Conservation (phyloP, 1,140 invertebrate species). For the Ostrea edulis region DNA sequence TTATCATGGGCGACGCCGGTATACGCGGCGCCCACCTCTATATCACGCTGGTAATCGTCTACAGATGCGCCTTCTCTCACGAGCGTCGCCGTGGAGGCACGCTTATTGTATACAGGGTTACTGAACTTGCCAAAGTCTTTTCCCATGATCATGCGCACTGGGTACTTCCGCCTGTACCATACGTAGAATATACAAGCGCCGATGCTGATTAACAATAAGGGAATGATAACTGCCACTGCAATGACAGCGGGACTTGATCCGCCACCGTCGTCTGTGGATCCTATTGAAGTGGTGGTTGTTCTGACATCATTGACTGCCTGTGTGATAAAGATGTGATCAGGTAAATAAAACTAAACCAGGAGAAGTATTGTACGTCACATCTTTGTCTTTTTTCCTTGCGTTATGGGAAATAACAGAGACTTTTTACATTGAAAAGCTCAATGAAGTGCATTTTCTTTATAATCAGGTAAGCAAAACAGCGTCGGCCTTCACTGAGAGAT, state of each 20-base stretch:
- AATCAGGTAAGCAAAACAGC: too few relatives aligned
- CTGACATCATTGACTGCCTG: not conserved
- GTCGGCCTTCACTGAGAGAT: too few relatives aligned
- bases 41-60: slow-evolving; percentile 43
- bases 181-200: slow-evolving; percentile 55
- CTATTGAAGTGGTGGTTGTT: not conserved
- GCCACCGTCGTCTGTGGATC: slow-evolving; percentile 25
- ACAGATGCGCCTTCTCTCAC: slow-evolving; percentile 53
- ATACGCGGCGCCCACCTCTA: slow-evolving; percentile 6
- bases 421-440: too few relatives aligned
- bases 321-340: not conserved
- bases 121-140: slow-evolving; percentile 78
- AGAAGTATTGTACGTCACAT: too few relatives aligned
- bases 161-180: slow-evolving; percentile 75
- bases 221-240: slow-evolving; percentile 57
- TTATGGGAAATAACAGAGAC: too few relatives aligned
- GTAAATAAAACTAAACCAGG: not conserved
- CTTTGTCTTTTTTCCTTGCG: too few relatives aligned
- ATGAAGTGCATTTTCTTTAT: too few relatives aligned
- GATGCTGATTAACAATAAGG: slow-evolving; percentile 48
- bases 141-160: slow-evolving; percentile 76
- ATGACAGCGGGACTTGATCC: slow-evolving; percentile 47
- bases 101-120: slow-evolving; percentile 76
- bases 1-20: slow-evolving; percentile 49
- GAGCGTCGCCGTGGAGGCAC: slow-evolving; percentile 53